Evolutionary conservation across 2,797 vertebrate genomes (phyloP).

Genomic region (Pipistrellus kuhlii): DNA sequence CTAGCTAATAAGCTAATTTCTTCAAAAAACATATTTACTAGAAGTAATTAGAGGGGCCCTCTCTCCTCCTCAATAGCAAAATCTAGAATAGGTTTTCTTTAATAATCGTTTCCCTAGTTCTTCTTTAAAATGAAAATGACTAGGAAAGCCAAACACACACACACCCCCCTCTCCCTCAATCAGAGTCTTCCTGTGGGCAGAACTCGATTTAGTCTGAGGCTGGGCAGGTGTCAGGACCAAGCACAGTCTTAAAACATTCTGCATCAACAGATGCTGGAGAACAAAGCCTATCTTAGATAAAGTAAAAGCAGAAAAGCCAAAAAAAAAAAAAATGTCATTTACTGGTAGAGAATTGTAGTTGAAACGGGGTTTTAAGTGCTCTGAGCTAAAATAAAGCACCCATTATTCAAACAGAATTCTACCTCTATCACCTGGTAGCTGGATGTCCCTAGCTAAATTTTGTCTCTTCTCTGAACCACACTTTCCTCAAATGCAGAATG

Average conservation of each 20-base stretch:
- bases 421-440: not conserved
- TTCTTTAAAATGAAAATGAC: slow-evolving; percentile 39
- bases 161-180: fast-evolving
- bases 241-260: not conserved
- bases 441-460: not conserved
- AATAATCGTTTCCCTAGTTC: slow-evolving; percentile 8
- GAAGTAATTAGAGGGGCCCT: not conserved
- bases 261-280: not conserved
- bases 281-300: not conserved
- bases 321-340: not conserved
- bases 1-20: not conserved
- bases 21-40: not conserved
- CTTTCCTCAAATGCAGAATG: slow-evolving; percentile 33
- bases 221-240: not conserved
- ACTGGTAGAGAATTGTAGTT: not conserved
- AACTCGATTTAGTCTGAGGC: not conserved
- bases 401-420: not conserved
- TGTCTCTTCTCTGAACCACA: not conserved
- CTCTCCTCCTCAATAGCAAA: slow-evolving; percentile 16
- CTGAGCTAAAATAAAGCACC: not conserved
- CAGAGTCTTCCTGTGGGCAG: not conserved
- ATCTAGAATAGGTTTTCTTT: slow-evolving; percentile 14
- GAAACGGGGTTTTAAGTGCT: not conserved
- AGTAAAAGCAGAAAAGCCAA: not conserved
- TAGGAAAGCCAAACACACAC: not conserved